Conservation (phyloP, 2,797 vertebrate genomes). For the Morus bassanus region DNA sequence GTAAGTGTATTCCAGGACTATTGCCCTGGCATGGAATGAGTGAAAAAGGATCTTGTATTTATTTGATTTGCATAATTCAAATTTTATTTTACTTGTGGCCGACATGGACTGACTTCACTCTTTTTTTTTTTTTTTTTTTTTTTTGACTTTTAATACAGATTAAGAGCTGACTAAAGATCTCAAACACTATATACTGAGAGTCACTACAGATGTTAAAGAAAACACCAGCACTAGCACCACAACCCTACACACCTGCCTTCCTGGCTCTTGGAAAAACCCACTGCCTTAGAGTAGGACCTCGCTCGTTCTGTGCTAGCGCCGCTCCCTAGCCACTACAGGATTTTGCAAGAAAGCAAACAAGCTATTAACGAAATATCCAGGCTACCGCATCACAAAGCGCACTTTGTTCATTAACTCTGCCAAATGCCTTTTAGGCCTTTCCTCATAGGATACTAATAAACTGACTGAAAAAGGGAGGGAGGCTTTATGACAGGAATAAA, state of each 20-base stretch:
- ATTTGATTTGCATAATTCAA: background rate
- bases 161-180: slow-evolving; percentile 64
- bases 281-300: background rate
- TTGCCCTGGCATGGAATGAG: background rate
- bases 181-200: slow-evolving; percentile 73
- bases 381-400: slow-evolving; percentile 4
- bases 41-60: slow-evolving; percentile 37
- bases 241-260: background rate
- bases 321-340: slow-evolving; percentile 11
- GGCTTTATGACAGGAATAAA: slow-evolving; percentile 28
- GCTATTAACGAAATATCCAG: slow-evolving; percentile 42
- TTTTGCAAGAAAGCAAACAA: slow-evolving; percentile 61
- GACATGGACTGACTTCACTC: background rate
- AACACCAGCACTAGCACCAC: slow-evolving; percentile 63
- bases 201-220: slow-evolving; percentile 67
- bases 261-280: slow-evolving; percentile 8
- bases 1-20: background rate
- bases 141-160: background rate
- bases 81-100: slow-evolving; percentile 63
- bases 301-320: background rate
- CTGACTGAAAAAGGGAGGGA: background rate
- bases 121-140: background rate
- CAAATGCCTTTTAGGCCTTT: background rate
- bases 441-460: slow-evolving; percentile 3
- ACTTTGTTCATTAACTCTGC: slow-evolving; percentile 17